Percentiles rank a stretch among this genome's conserved stretches.
phyloP scores from a whole-genome alignment of 2,888 invertebrate genomes.

The Rhogogaster chlorosoma region DNA sequence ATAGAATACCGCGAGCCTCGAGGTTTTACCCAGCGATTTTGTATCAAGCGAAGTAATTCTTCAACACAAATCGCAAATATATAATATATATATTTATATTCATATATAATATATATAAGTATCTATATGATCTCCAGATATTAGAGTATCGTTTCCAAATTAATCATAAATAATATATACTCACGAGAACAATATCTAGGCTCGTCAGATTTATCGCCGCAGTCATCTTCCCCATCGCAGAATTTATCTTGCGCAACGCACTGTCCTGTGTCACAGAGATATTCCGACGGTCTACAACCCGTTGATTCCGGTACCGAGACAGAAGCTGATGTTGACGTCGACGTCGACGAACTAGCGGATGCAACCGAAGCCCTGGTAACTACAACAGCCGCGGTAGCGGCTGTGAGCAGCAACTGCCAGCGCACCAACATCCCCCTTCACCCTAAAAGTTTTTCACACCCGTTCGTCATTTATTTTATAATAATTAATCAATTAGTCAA shows the following conservation, averaged over 20 bases:
- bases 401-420: constrained; percentile 75
- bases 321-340: constrained; percentile 57
- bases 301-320: constrained; percentile 49
- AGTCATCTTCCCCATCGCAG: constrained; percentile 90
- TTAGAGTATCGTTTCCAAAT: too few species aligned
- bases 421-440: constrained; percentile 76
- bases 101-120: too few species aligned
- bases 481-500: not conserved
- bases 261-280: constrained; percentile 76
- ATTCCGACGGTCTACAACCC: constrained; percentile 79
- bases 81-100: not conserved
- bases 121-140: too few species aligned
- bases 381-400: constrained; percentile 74
- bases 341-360: constrained; percentile 66
- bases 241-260: constrained; percentile 88
- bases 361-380: constrained; percentile 64
- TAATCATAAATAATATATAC: constrained; percentile 72
- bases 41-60: not conserved
- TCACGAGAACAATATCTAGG: constrained; percentile 88
- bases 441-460: constrained; percentile 59
- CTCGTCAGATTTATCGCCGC: constrained; percentile 89
- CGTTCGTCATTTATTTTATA: not conserved
- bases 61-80: not conserved
- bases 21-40: not conserved
- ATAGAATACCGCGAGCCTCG: constrained; percentile 32